Evolutionary conservation across 2,888 invertebrate species (phyloP), one percentile per base, ranked within the genome.

Genomic region (Alentia gelatinosa): DNA sequence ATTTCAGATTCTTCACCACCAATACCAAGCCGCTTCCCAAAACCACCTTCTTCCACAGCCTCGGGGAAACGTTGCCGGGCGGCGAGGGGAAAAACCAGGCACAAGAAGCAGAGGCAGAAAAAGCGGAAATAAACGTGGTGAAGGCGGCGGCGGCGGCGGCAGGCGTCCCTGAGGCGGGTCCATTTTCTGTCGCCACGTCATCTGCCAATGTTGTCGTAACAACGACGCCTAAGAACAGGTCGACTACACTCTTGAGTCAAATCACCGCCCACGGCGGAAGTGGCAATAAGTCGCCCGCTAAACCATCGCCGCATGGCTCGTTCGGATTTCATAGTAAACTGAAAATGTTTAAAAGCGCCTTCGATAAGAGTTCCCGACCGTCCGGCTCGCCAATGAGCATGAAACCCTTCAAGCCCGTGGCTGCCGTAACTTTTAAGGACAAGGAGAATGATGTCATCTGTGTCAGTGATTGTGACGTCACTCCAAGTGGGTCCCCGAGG

Each of bases 31-130:
- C 50, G 23, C 42, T 47, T 26, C 86, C 86, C 1, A 42, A 86
- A 86, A 86, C 47, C 26, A 30, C 15, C 19, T 86, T 86, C 35
- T 86, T 86, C 86, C 86, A 86, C 47, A 47, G 47, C 50, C 86
- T 86, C 4, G 7, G 47, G 15, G 86, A 86, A n/a, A 37, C 83
- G 56, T 56, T 56, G 23, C 56, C 56, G n/a, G 19, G 9, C 56
- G 56, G 19, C 56, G 19, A 4, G 19, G 56, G 12, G 1, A 5
- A 19, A 83, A 35, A 83, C n/a, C 23, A 12, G 23, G 19, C 23
- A n/a, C n/a, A n/a, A n/a, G n/a, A 56, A 56, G 12, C 23, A 4
- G 56, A 56, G n/a, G 19, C 56, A 56, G 56, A n/a, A 56, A 56
- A 56, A 56, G 1, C 56, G 56, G 56, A 56, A 56, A n/a, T 50